These are phyloP conservation scores for Zenarchopterus dispar DNA, from an alignment of 2,797 vertebrate genomes.

Conservation along the genomic window DNA sequence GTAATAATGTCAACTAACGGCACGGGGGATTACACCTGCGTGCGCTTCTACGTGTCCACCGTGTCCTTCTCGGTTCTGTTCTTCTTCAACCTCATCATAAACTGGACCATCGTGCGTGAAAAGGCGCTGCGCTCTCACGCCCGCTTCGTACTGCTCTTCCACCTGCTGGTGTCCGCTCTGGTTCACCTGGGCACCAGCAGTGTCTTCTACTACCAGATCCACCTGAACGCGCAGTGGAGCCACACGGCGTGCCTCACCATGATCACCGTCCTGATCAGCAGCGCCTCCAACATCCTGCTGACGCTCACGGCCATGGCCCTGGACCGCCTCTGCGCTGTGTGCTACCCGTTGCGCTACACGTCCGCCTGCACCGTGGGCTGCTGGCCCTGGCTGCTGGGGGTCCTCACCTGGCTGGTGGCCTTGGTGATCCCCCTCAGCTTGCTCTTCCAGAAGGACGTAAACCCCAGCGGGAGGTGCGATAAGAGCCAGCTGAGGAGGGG, in stretches of 20 bases:
- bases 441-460: fast-evolving
- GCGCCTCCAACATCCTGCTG: slow-evolving; percentile 82
- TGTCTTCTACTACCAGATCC: slow-evolving; percentile 77
- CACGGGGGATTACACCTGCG: slow-evolving; percentile 57
- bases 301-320: slow-evolving; percentile 84
- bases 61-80: slow-evolving; percentile 76
- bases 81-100: slow-evolving; percentile 83
- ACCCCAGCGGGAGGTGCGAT: slow-evolving; percentile 19
- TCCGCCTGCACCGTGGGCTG: slow-evolving; percentile 28
- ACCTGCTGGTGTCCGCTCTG: slow-evolving; percentile 79
- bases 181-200: slow-evolving; percentile 75
- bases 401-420: slow-evolving; percentile 75
- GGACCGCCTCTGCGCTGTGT: slow-evolving; percentile 81
- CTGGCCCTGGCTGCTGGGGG: slow-evolving; percentile 79
- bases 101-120: slow-evolving; percentile 78
- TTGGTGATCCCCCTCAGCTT: slow-evolving; percentile 73
- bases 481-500: slow-evolving; percentile 60
- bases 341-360: slow-evolving; percentile 78
- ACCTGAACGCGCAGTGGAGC: slow-evolving; percentile 27
- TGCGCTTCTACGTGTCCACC: slow-evolving; percentile 79
- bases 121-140: slow-evolving; percentile 72
- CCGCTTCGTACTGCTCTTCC: slow-evolving; percentile 82
- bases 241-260: slow-evolving; percentile 58
- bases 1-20: slow-evolving; percentile 52
- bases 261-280: slow-evolving; percentile 73